Evolutionary conservation across 2,888 invertebrate genomes (phyloP).

Genomic region (Thereva unica): DNA sequence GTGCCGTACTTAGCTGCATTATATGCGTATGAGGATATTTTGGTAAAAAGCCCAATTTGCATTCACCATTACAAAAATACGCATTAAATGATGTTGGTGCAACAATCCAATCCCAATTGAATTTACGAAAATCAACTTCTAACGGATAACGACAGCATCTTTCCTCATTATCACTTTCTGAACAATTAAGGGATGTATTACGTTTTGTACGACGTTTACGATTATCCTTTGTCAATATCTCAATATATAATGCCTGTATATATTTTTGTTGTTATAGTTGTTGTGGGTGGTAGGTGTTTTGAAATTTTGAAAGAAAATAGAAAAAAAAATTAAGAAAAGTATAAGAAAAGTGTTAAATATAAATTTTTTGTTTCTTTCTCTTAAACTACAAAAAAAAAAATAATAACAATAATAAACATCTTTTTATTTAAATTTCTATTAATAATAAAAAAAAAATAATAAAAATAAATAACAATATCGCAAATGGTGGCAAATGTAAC

Average conservation of each 20-base stretch:
- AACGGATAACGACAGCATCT: slow-evolving; percentile 94
- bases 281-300: no score
- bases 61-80: slow-evolving; percentile 95
- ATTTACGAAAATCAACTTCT: slow-evolving; percentile 81
- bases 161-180: slow-evolving; percentile 71
- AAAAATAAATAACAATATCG: no score
- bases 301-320: no score
- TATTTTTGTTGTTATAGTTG: no score
- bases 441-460: no score
- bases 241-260: slow-evolving; percentile 54
- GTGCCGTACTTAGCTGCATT: slow-evolving; percentile 79
- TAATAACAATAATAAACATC: no score
- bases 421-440: no score
- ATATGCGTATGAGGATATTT: slow-evolving; percentile 88
- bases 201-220: slow-evolving; percentile 71
- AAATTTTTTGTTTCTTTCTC: no score
- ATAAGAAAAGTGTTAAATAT: no score
- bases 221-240: slow-evolving; percentile 53
- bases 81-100: slow-evolving; percentile 94
- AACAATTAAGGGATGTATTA: slow-evolving; percentile 81
- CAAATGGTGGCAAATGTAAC: no score
- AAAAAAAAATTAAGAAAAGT: no score
- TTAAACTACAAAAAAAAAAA: no score
- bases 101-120: slow-evolving; percentile 98
- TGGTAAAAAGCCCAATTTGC: slow-evolving; percentile 84